Evolutionary conservation across 2,113 vertebrate species (phyloP).

Genomic region (Micronycteris hirsuta): DNA sequence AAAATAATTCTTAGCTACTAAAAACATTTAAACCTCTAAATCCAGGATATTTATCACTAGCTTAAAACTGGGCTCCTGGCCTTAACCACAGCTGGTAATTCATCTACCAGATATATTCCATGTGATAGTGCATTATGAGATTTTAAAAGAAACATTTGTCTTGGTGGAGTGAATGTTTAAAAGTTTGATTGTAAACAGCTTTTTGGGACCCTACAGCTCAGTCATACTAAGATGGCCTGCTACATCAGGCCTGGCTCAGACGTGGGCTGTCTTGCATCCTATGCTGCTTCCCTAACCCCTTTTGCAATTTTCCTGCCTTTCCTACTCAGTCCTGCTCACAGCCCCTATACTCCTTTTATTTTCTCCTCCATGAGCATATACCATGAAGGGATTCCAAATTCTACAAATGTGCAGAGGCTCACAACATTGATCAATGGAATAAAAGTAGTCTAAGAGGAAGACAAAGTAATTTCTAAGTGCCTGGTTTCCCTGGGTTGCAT

Average conservation of each 20-base stretch:
- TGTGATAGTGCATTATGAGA: conserved; percentile 47
- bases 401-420: background rate
- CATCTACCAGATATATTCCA: conserved; percentile 58
- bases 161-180: background rate
- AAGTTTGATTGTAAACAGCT: background rate
- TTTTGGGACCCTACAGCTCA: background rate
- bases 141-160: conserved; percentile 57
- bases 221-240: background rate
- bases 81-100: conserved; percentile 55
- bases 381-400: background rate
- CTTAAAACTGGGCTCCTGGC: conserved; percentile 61
- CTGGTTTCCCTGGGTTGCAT: background rate
- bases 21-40: conserved; percentile 67
- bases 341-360: background rate
- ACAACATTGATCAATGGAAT: background rate
- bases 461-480: background rate
- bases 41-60: conserved; percentile 65
- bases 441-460: background rate
- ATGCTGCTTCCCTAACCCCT: background rate
- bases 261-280: background rate
- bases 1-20: conserved; percentile 57
- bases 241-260: background rate
- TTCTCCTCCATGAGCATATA: background rate
- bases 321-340: background rate
- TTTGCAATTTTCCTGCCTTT: background rate